Percentiles rank a stretch among this genome's conserved stretches.
Conservation (phyloP, 2,797 vertebrate species). For the Falco biarmicus region DNA sequence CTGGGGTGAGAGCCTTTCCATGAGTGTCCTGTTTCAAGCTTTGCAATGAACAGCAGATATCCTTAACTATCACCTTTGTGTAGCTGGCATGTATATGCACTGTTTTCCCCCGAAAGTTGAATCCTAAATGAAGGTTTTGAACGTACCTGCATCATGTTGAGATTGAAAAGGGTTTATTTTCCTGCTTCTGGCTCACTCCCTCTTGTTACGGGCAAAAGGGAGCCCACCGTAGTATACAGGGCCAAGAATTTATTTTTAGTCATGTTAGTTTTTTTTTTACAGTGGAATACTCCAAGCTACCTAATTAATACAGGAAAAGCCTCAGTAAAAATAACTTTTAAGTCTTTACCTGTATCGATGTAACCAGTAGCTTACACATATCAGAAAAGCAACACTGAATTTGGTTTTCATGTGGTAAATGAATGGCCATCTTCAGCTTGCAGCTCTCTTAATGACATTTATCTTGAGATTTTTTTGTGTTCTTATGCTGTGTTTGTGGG, state of each 20-base stretch:
- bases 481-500: neutral
- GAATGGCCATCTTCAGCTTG: neutral
- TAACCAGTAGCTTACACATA: neutral
- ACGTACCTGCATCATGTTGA: neutral
- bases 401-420: neutral
- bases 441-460: neutral
- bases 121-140: neutral
- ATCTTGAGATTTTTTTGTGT: neutral
- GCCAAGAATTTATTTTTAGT: neutral
- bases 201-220: neutral
- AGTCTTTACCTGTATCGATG: neutral
- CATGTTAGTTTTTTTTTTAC: neutral
- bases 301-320: neutral
- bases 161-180: neutral
- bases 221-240: fast-evolving
- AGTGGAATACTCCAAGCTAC: too few species aligned
- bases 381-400: neutral
- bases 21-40: neutral
- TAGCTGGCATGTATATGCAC: neutral
- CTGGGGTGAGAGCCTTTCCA: neutral
- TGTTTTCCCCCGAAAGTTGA: neutral
- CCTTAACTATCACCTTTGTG: neutral
- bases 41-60: neutral
- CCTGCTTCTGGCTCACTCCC: neutral
- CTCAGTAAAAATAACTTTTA: neutral